Evolutionary conservation across 2,888 invertebrate genomes (phyloP), one percentile per base, ranked within the genome.

Genomic region (Leptinotarsa haldemani): DNA sequence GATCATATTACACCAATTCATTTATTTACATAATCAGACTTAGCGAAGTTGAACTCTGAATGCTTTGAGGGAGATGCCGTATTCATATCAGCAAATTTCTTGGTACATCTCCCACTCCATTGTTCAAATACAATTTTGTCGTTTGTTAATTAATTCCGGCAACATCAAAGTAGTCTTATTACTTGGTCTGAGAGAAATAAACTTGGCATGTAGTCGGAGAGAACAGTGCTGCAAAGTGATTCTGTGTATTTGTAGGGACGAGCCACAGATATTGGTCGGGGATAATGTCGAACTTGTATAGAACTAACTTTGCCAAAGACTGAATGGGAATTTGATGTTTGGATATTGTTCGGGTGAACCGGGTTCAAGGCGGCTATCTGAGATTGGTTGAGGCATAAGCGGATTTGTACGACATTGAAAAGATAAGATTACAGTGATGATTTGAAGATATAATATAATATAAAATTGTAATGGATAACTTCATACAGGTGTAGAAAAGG

Each of bases 111-210:
- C 72, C 80, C 75, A 75, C 86, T 83, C 87, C 87, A 90, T 90
- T 90, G 90, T 90, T 89, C 89, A 89, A 90, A 90, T 89, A 90
- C 89, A 90, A 90, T 90, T 90, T 90, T 89, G 89, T 89, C 89
- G 89, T 90, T 90, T 89, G 89, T 89, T 90, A 90, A 90, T 90
- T 90, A 90, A 89, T 89, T 78, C 72, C 77, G 78, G 79, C 70
- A 79, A 82, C 79, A 82, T 82, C 82, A 82, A 82, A 82, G 82
- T 73, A 71, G 79, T 78, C 79, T 80, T 80, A 81, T 80, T 81
- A 80, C 78, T 77, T 65, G 76, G 74, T 75, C 70, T 75, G 74
- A 65, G 79, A 74, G 79, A 76, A 74, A 74, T 73, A 80, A 75
- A 80, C 79, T 80, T 78, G 77, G 74, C 75, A 76, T 75, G 77